phyloP scores from a whole-genome alignment of 2,888 invertebrate species.

The Bugula neritina region DNA sequence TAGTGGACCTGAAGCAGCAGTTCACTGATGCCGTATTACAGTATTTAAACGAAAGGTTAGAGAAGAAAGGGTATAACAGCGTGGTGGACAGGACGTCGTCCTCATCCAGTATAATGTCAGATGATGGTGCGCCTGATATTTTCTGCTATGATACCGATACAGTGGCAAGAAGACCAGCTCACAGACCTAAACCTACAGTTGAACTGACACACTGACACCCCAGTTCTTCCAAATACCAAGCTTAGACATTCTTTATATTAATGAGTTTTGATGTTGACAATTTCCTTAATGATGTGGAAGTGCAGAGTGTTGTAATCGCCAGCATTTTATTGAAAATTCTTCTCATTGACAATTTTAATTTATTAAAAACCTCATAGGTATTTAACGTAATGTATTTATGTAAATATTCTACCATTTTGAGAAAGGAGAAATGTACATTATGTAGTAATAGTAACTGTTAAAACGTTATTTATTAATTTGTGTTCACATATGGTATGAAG shows the following conservation, averaged over 20 bases:
- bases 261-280: too few species aligned
- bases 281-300: too few species aligned
- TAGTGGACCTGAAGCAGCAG: neutral
- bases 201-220: too few species aligned
- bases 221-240: too few species aligned
- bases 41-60: slow-evolving; percentile 17
- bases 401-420: neutral
- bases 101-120: neutral
- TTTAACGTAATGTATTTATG: neutral
- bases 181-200: neutral
- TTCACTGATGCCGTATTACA: slow-evolving; percentile 13
- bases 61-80: slow-evolving; percentile 7
- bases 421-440: neutral
- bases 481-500: neutral
- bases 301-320: too few species aligned
- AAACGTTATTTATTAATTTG: neutral
- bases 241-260: too few species aligned
- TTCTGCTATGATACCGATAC: slow-evolving; percentile 25
- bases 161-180: slow-evolving; percentile 1
- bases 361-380: too few species aligned
- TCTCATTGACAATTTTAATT: too few species aligned
- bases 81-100: neutral
- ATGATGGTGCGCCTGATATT: slow-evolving; percentile 19
- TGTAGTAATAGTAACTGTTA: neutral
- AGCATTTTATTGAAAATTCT: too few species aligned